Conservation (phyloP, 2,888 invertebrate genomes). For the Parthenolecanium corni region DNA sequence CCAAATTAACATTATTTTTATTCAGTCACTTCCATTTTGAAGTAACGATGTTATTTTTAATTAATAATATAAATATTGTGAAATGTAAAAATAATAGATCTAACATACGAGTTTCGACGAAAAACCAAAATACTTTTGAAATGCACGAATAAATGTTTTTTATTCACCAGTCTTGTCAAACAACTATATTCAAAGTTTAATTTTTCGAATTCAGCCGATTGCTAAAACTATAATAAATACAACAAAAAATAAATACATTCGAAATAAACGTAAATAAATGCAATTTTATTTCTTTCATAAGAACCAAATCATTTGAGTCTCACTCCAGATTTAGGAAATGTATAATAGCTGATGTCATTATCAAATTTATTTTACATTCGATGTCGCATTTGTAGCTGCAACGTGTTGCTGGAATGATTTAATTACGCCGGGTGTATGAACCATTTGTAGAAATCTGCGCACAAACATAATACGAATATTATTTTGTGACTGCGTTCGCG, state of each 20-base stretch:
- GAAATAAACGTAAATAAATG: background rate
- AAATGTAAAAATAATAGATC: too few species aligned
- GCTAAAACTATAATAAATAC: background rate
- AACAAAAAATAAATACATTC: background rate
- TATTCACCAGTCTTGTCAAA: background rate
- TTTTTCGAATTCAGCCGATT: background rate
- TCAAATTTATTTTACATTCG: constrained; percentile 6
- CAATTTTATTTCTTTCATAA: background rate
- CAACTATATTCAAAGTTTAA: background rate
- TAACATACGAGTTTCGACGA: too few species aligned
- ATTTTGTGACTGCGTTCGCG: background rate
- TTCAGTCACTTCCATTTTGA: too few species aligned
- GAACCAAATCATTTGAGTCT: background rate
- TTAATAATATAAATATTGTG: too few species aligned
- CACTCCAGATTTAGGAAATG: background rate
- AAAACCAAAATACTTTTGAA: too few species aligned
- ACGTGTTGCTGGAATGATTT: constrained; percentile 31
- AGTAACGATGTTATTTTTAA: too few species aligned
- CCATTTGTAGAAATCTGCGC: constrained; percentile 32
- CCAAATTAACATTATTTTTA: too few species aligned
- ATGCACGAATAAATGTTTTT: too few species aligned
- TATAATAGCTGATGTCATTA: too few species aligned
- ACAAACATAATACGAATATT: background rate
- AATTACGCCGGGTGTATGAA: constrained; percentile 32
- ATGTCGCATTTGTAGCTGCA: constrained; percentile 10